A percentile compares a stretch with the other conserved stretches of the same genome.
These are phyloP conservation scores for Chionoecetes opilio DNA, from an alignment of 1,140 invertebrate species.

Conservation along the genomic window DNA sequence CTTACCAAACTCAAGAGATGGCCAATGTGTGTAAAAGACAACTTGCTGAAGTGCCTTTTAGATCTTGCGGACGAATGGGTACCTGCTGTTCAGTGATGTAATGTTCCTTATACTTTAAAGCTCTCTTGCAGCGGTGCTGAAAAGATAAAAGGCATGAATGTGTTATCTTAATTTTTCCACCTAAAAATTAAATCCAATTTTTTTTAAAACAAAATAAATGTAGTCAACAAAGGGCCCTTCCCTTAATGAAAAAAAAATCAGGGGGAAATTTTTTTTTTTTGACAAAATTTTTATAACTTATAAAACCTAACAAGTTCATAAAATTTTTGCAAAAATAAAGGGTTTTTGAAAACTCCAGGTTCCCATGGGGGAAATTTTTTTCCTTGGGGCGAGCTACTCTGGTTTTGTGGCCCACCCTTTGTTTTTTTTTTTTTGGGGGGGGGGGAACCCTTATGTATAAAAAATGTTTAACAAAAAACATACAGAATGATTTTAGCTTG, in stretches of 20 bases:
- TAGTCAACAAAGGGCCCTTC: neutral
- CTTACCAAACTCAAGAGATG: slow-evolving; percentile 71
- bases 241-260: neutral
- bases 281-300: neutral
- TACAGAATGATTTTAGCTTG: too few species aligned
- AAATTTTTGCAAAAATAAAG: too few species aligned
- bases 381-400: too few species aligned
- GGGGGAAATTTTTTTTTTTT: neutral
- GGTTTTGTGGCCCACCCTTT: too few species aligned
- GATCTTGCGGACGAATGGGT: slow-evolving; percentile 63
- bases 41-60: slow-evolving; percentile 6
- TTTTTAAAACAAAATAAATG: neutral
- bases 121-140: slow-evolving; percentile 60
- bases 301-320: too few species aligned
- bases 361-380: too few species aligned
- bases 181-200: too few species aligned
- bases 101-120: slow-evolving; percentile 6
- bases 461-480: too few species aligned
- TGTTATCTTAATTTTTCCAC: too few species aligned
- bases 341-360: too few species aligned
- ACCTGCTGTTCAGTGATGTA: slow-evolving; percentile 62
- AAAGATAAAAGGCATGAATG: slow-evolving; percentile 5
- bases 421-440: too few species aligned
- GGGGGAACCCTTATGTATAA: too few species aligned
- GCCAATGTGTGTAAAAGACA: slow-evolving; percentile 54